Conservation (phyloP, 2,797 vertebrate genomes). For the Chanos chanos region DNA sequence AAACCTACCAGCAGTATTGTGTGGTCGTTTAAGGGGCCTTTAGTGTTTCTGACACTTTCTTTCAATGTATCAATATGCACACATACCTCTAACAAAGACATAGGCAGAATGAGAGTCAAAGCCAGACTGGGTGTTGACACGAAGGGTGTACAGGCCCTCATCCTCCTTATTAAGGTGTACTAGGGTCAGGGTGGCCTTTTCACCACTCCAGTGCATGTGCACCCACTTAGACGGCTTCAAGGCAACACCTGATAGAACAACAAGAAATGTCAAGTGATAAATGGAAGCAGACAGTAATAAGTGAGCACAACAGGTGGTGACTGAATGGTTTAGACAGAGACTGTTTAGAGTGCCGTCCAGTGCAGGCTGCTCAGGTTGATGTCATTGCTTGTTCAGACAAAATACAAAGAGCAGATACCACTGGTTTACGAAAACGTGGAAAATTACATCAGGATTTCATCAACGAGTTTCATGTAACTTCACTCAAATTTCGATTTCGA, state of each 20-base stretch:
- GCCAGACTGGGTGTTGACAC: constrained; percentile 88
- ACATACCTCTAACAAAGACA: constrained; percentile 91
- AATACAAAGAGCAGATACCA: no score
- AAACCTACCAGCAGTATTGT: no score
- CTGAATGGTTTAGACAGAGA: background rate
- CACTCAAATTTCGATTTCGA: no score
- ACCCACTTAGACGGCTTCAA: constrained; percentile 90
- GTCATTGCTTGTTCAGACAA: no score
- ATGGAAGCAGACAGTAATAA: background rate
- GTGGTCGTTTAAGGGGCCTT: no score
- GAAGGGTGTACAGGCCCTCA: constrained; percentile 91
- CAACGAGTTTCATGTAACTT: no score
- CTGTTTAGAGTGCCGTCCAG: background rate
- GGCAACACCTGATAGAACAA: constrained; percentile 67
- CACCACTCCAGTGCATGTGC: constrained; percentile 85
- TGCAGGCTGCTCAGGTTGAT: no score
- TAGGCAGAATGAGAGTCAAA: constrained; percentile 88
- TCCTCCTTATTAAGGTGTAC: constrained; percentile 96
- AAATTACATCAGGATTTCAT: no score
- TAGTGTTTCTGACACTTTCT: no score
- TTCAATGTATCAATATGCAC: background rate
- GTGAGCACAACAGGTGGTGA: background rate
- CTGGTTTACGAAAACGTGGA: no score
- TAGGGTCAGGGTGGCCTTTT: constrained; percentile 85
- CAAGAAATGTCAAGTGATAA: background rate